Percentiles rank a stretch among this genome's conserved stretches.
These are phyloP conservation scores for Delphinapterus leucas DNA, from an alignment of 2,113 vertebrate genomes.

Conservation along the genomic window DNA sequence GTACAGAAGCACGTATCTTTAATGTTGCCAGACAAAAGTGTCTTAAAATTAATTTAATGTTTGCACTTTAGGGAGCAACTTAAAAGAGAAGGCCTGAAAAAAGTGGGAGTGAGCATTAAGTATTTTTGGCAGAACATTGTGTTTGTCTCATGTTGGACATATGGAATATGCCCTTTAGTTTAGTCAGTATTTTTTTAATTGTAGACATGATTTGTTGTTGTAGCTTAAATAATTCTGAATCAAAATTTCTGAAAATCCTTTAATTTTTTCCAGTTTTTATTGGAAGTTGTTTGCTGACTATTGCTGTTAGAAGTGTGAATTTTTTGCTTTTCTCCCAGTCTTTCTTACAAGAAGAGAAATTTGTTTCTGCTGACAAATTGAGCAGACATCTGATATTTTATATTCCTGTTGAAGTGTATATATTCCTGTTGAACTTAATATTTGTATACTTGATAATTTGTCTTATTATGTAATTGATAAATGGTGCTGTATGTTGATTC, in stretches of 20 bases:
- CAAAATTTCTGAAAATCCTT: neutral
- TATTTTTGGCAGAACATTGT: constrained; percentile 1
- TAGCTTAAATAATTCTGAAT: constrained; percentile 36
- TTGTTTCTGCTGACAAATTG: neutral
- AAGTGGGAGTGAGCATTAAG: neutral
- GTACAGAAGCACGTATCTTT: constrained; percentile 31
- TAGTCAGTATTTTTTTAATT: neutral
- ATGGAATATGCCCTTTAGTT: neutral
- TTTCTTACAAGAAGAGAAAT: neutral
- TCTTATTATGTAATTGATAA: neutral
- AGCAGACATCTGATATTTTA: neutral
- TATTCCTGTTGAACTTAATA: neutral
- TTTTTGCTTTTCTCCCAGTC: neutral
- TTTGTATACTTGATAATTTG: neutral
- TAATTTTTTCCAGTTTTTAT: neutral
- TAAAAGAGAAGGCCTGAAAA: constrained; percentile 10
- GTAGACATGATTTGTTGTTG: neutral
- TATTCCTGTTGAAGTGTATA: neutral
- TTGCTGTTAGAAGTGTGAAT: neutral
- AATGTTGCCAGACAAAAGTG: neutral
- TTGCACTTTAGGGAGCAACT: neutral
- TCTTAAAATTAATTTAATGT: constrained; percentile 20
- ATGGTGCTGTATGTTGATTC: neutral
- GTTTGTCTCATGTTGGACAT: neutral
- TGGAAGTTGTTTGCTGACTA: neutral